Base-by-base conservation (phyloP, 2,888 invertebrate species). In the Parthenolecanium corni region DNA sequence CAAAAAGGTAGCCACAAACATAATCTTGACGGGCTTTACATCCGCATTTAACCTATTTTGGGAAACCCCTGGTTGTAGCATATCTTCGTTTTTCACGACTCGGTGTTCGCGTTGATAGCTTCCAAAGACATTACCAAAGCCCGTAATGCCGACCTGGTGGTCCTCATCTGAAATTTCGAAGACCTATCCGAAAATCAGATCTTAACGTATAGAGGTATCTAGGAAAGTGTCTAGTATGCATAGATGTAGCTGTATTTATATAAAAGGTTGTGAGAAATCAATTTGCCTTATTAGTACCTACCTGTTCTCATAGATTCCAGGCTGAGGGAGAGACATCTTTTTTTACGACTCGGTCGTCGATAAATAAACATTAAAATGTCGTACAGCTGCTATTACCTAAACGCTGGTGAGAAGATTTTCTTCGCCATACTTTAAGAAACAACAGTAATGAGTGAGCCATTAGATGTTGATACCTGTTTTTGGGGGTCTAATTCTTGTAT, bases 311-410 rank as follows among this genome's bases (percentile, higher is more conserved):
- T 61, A 44, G 9, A 44, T 18, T 18, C 9, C 16, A 44, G 40
- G n/a, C 12, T n/a, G 40, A 40, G n/a, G 40, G 20, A 44, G 47
- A 61, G 61, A 61, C 51, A 61, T 51, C 38, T 61, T 51, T 61
- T 57, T 61, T 61, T 61, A 61, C 61, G 61, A 61, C 38, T 49
- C 38, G 31, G 61, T 51, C 49, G 61, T 61, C 61, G 51, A 61
- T 61, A 61, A 61, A 61, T 61, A 61, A 61, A 61, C 61, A 61
- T 61, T 49, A 51, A 61, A 61, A 61, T 61, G 61, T 61, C 61
- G 49, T 61, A 61, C 36, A 61, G 23, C 49, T n/a, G 61, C 61
- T 61, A 61, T 61, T 51, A n/a, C n/a, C n/a, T n/a, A 61, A 61
- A 61, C 51, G 51, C 61, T 49, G 61, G 61, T 61, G 61, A 61